phyloP scores from a whole-genome alignment of 2,888 invertebrate species.

The Heliconius cydno region DNA sequence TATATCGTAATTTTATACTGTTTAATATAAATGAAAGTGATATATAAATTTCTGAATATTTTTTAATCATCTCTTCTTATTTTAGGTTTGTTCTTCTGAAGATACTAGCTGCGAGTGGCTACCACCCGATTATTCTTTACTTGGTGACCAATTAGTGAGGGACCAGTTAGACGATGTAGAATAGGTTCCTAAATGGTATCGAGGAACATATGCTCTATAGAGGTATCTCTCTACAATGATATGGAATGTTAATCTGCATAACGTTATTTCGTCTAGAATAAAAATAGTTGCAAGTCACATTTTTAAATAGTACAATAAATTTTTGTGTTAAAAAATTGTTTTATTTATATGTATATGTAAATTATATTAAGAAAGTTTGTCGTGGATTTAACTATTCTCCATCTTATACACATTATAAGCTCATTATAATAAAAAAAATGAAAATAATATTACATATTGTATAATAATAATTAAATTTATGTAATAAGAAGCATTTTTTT shows the following conservation, averaged over 20 bases:
- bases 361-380: background rate
- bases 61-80: background rate
- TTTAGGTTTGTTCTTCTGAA: conserved; percentile 76
- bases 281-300: conserved; percentile 45
- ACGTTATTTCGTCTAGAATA: background rate
- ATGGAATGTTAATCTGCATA: background rate
- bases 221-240: background rate
- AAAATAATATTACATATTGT: too few relatives aligned
- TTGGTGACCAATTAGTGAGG: conserved; percentile 63
- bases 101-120: conserved; percentile 81
- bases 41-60: background rate
- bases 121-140: conserved; percentile 72
- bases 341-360: background rate
- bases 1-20: conserved; percentile 41
- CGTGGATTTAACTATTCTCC: background rate
- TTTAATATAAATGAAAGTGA: background rate
- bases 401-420: too few relatives aligned
- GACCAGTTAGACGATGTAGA: conserved; percentile 61
- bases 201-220: too few relatives aligned
- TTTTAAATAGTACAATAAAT: conserved; percentile 30
- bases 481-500: too few relatives aligned
- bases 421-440: too few relatives aligned
- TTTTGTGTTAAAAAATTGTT: background rate
- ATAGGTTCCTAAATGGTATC: conserved; percentile 26
- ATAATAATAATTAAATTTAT: too few relatives aligned